These are phyloP conservation scores for Hofmannophila pseudospretella DNA, from an alignment of 2,888 invertebrate genomes.

Conservation along the genomic window DNA sequence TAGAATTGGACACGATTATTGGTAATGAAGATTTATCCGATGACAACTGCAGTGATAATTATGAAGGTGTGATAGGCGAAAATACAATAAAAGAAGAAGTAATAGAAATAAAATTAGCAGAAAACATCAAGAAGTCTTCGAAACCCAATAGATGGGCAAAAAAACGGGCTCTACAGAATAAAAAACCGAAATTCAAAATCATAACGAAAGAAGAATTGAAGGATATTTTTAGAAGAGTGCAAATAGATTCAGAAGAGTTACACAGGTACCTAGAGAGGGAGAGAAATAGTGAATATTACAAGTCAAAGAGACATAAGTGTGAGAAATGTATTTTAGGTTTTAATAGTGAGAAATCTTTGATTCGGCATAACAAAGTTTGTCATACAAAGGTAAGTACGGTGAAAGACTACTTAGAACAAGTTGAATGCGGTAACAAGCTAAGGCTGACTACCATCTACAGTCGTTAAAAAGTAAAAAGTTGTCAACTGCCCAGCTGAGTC, in stretches of 20 bases:
- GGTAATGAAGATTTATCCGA: constrained; percentile 1
- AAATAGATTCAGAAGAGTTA: constrained; percentile 17
- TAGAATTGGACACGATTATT: not conserved
- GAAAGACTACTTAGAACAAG: too few species aligned
- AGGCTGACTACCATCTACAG: too few species aligned
- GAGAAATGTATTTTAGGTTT: constrained; percentile 20
- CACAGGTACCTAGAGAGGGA: constrained; percentile 12
- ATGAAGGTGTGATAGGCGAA: constrained; percentile 1
- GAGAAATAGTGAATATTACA: constrained; percentile 18
- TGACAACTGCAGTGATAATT: constrained; percentile 2
- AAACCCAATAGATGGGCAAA: constrained; percentile 28
- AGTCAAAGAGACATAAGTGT: constrained; percentile 23
- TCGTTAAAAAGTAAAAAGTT: too few species aligned
- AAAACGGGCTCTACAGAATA: constrained; percentile 26
- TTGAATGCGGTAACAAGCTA: too few species aligned
- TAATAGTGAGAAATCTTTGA: constrained; percentile 12
- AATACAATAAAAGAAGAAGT: not conserved
- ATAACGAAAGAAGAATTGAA: constrained; percentile 14
- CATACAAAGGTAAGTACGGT: constrained; percentile 19
- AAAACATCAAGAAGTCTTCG: not conserved
- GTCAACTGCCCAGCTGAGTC: too few species aligned
- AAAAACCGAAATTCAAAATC: constrained; percentile 35
- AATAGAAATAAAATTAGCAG: constrained; percentile 4
- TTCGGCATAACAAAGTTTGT: constrained; percentile 15
- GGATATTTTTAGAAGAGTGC: constrained; percentile 17